Conservation (phyloP, 2,113 vertebrate genomes). For the Datnioides undecimradiatus region DNA sequence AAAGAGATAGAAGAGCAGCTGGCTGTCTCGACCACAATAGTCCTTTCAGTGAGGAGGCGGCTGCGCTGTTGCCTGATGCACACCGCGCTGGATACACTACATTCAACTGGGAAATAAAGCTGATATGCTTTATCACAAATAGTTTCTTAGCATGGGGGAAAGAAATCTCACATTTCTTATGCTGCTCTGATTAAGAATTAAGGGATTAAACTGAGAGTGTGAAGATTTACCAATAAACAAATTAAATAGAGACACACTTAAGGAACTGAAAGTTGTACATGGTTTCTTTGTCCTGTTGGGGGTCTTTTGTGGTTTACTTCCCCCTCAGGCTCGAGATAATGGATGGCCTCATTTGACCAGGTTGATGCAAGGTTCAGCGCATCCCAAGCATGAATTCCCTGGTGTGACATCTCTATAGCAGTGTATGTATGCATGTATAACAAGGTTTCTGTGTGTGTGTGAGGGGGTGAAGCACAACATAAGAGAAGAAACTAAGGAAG, state of each 20-base stretch:
- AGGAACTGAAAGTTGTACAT: not conserved
- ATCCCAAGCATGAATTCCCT: conserved; percentile 4
- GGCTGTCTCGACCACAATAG: conserved; percentile 59
- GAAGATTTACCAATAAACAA: conserved; percentile 16
- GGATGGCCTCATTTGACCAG: conserved; percentile 50
- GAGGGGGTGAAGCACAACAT: no score
- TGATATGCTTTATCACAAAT: not conserved
- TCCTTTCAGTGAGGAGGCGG: conserved; percentile 61
- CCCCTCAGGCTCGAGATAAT: conserved; percentile 57
- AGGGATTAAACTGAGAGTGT: not conserved
- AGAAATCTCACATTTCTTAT: not conserved
- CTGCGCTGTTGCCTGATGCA: conserved; percentile 36
- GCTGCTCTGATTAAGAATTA: not conserved
- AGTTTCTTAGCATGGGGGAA: not conserved
- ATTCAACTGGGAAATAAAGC: conserved; percentile 18
- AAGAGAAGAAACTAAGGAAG: not conserved
- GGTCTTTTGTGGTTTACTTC: conserved; percentile 24
- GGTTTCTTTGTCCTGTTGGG: not conserved
- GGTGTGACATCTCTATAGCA: conserved; percentile 30
- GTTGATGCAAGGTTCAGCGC: conserved; percentile 10
- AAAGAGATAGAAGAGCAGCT: conserved; percentile 68
- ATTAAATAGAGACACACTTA: conserved; percentile 37
- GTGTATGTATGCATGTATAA: conserved; percentile 1
- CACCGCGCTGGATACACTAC: conserved; percentile 8
- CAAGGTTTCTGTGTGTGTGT: conserved; percentile 1